Evolutionary conservation across 2,797 vertebrate genomes (phyloP).

Genomic region (Myripristis murdjan): DNA sequence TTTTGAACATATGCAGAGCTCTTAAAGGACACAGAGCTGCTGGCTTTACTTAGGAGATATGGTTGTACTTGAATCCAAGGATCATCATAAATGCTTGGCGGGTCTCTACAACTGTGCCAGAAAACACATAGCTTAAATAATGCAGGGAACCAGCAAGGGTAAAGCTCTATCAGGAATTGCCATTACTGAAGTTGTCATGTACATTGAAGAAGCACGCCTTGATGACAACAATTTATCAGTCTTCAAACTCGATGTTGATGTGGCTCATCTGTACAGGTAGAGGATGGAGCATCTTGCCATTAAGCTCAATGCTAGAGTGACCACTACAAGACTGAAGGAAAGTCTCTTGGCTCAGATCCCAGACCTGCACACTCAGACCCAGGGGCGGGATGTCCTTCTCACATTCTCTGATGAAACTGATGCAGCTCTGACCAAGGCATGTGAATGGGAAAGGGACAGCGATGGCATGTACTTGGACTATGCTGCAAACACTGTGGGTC

Average conservation of each 20-base stretch:
- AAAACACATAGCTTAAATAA: too few relatives aligned
- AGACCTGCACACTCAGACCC: not conserved
- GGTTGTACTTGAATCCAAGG: too few relatives aligned
- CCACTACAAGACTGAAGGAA: not conserved
- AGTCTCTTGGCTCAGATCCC: not conserved
- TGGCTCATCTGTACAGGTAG: not conserved
- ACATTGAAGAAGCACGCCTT: not conserved
- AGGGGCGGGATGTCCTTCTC: not conserved
- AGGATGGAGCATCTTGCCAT: not conserved
- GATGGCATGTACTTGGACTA: not conserved
- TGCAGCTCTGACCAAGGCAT: not conserved
- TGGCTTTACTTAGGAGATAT: too few relatives aligned
- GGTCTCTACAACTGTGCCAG: too few relatives aligned
- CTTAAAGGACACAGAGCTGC: too few relatives aligned
- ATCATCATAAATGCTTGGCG: too few relatives aligned
- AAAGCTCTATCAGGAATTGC: not conserved
- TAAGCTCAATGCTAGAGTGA: not conserved
- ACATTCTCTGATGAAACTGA: conserved; percentile 1
- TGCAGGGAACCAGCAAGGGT: not conserved
- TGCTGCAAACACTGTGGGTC: conserved; percentile 5
- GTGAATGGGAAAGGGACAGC: not conserved
- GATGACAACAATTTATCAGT: not conserved
- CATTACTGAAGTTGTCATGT: conserved; percentile 1
- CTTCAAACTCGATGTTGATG: not conserved
- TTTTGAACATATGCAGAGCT: too few relatives aligned